phyloP scores from a whole-genome alignment of 2,797 vertebrate species.

The Stomatorhinus walkeri region DNA sequence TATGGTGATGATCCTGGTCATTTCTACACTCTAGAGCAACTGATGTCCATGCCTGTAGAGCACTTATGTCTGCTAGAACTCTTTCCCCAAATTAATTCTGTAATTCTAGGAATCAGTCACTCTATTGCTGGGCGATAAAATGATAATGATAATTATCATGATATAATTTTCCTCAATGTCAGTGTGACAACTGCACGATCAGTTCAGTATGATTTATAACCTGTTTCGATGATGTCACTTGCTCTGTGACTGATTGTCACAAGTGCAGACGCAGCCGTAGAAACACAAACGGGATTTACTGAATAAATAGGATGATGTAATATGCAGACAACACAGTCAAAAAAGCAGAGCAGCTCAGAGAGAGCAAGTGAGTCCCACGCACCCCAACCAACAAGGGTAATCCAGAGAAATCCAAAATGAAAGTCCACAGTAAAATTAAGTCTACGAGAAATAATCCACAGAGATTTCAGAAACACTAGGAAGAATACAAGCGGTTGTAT shows the following conservation, averaged over 20 bases:
- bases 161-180: background rate
- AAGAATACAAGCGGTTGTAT: background rate
- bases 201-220: background rate
- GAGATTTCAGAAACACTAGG: background rate
- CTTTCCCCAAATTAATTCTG: background rate
- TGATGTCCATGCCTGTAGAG: background rate
- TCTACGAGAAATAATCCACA: background rate
- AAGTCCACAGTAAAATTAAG: background rate
- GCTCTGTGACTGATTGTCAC: background rate
- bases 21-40: background rate
- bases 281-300: too few species aligned
- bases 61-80: background rate
- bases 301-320: too few species aligned
- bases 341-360: too few species aligned
- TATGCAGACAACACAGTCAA: too few species aligned
- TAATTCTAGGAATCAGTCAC: background rate
- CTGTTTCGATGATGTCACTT: background rate
- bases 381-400: too few species aligned
- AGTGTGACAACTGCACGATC: background rate
- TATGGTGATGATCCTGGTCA: background rate
- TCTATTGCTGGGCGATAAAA: background rate
- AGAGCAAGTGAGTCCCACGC: too few species aligned
- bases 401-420: background rate
- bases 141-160: background rate
- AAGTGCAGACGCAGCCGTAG: too few species aligned